Conservation (phyloP, 2,888 invertebrate species). For the Mythimna pallens region DNA sequence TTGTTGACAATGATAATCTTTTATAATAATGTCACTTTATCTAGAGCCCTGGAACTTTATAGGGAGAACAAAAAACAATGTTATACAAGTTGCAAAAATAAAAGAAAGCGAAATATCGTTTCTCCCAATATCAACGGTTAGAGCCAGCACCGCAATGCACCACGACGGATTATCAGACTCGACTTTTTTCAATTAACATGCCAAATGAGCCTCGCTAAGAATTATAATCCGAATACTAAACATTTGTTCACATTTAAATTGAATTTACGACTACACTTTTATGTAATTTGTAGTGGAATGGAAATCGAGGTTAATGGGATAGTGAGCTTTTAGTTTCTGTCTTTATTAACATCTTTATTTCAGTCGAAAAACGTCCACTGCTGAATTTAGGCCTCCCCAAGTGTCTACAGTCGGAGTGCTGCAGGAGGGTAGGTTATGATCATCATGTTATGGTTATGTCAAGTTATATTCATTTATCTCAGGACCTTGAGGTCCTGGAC, state of each 20-base stretch:
- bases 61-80: background rate
- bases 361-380: no score
- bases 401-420: no score
- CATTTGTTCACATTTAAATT: conserved; percentile 51
- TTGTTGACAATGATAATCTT: no score
- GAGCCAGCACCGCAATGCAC: conserved; percentile 84
- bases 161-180: conserved; percentile 82
- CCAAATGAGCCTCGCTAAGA: conserved; percentile 77
- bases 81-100: background rate
- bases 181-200: conserved; percentile 86
- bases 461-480: no score
- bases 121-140: conserved; percentile 64
- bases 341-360: background rate
- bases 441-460: no score
- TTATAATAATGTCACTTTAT: background rate
- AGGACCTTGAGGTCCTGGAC: no score
- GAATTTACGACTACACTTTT: conserved; percentile 38
- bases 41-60: background rate
- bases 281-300: conserved; percentile 27
- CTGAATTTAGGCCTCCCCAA: no score
- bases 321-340: conserved; percentile 29
- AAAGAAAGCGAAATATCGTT: conserved; percentile 57
- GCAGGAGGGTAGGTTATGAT: no score
- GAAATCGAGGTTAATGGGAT: conserved; percentile 22
- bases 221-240: conserved; percentile 66